phyloP scores from a whole-genome alignment of 2,797 vertebrate species.

The Silurus aristotelis region DNA sequence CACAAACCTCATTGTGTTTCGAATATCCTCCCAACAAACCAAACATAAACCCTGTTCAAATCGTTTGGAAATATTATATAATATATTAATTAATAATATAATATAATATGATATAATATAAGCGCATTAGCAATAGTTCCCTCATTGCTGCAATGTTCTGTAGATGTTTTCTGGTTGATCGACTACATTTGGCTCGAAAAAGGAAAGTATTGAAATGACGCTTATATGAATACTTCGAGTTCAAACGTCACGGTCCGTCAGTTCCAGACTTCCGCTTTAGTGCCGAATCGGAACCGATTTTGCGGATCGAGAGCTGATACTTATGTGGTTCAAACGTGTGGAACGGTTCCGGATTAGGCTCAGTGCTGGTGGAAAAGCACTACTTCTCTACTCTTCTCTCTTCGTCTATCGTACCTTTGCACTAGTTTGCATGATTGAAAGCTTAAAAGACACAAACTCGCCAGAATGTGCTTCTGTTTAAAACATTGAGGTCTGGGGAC shows the following conservation, averaged over 20 bases:
- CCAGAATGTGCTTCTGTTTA: too few species aligned
- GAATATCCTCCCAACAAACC: too few species aligned
- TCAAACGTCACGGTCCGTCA: neutral
- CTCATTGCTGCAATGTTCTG: neutral
- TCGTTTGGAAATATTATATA: too few species aligned
- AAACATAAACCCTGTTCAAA: too few species aligned
- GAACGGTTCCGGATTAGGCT: constrained; percentile 23
- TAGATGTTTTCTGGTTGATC: neutral
- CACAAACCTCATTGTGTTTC: too few species aligned
- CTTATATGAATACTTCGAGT: neutral
- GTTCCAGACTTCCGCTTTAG: neutral
- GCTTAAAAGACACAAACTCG: neutral
- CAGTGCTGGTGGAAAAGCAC: neutral
- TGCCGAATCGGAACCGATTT: constrained; percentile 7
- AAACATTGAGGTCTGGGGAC: neutral
- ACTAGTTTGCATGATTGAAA: neutral
- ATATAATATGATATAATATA: too few species aligned
- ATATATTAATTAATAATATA: too few species aligned
- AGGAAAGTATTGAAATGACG: neutral
- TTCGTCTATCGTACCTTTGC: neutral
- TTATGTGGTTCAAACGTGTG: neutral
- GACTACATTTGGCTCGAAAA: neutral
- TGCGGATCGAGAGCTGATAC: neutral
- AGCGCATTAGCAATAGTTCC: neutral
- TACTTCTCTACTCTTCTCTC: neutral